Base-by-base conservation (phyloP, 2,113 vertebrate genomes). In the Strix uralensis region DNA sequence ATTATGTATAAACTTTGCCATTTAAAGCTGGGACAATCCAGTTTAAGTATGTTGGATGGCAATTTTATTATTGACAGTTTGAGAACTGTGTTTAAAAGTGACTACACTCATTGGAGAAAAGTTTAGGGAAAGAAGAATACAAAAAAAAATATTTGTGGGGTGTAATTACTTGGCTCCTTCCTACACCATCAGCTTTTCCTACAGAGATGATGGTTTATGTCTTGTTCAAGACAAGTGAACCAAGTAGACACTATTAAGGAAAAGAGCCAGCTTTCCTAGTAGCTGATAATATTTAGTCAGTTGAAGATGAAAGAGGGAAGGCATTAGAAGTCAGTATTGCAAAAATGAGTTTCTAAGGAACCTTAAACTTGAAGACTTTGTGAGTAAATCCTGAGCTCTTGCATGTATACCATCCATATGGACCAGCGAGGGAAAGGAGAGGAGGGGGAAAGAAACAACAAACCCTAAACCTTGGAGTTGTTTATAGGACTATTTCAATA, bases 21-120 rank as follows among this genome's bases (percentile, higher is more conserved):
- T 82, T 91, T 92, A 85, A 83, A 89, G 51, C 46, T 58, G 49
- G 18, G 62, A 58, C 16, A 46, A 75, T 79, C 22, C 36, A 27
- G 5, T 58, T 85, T 30, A 63, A 67, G 21, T 63, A 23, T 62
- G 36, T 26, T 65, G 78, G 65, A 63, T 85, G 44, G 17, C 65
- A 81, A 0, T 89, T 83, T 94, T 93, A 30, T 59, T 84, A 72
- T 49, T 87, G 84, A 47, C 29, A 49, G 21, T 42, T 81, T 66
- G 70, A 79, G 44, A 92, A 38, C 62, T 69, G 18, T 94, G 34
- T 75, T 84, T 79, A 72, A 44, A 95, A 61, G 51, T 54, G 21
- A 25, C 30, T 85, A 3, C 6, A 3, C 9, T 89, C 0, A 0
- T 40, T 66, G 26, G n/a, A 81, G 47, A 52, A 62, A 58, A 59